Base-by-base conservation (phyloP, 2,113 vertebrate species). In the Phoenicopterus ruber region DNA sequence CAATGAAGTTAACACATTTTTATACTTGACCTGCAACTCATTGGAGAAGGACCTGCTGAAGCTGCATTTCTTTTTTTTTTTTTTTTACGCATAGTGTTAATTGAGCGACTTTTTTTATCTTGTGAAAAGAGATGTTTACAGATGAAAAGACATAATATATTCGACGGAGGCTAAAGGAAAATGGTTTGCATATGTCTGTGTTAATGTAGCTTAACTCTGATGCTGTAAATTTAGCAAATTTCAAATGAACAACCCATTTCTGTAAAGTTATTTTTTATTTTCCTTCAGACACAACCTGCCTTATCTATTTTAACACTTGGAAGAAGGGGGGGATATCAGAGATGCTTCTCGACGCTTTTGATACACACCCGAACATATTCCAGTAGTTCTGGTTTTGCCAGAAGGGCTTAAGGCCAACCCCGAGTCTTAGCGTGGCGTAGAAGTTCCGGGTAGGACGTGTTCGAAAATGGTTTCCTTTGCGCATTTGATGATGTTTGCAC, bases 71-170 rank as follows among this genome's bases (percentile, higher is more conserved):
- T 42, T 36, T 54, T 82, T 94, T 36, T 72, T 76, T 10, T 82
- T 67, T 89, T 93, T 84, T 90, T 71, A 96, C 20, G 62, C 87
- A 71, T 94, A 96, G 94, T 96, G 92, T 98, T 98, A 97, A 94
- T 32, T 61, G 82, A 97, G 86, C 94, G 93, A 97, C 94, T 92
- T 96, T 91, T 97, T 97, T 96, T 95, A 95, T 93, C 95, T 94
- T 97, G 82, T 96, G 93, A 92, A 95, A 93, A 96, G 82, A 94
- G 83, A 94, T 95, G 97, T 98, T 98, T 98, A 98, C 97, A 98
- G 93, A 96, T 97, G 91, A 96, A 93, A 97, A 91, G 95, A 83
- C 79, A 17, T 96, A 97, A 97, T 98, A 96, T 97, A 98, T 97
- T 95, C 25, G 42, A 92, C 42, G 47, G 88, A 98, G 91, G 94